phyloP scores from a whole-genome alignment of 2,113 vertebrate genomes.

The Zosterops borbonicus region DNA sequence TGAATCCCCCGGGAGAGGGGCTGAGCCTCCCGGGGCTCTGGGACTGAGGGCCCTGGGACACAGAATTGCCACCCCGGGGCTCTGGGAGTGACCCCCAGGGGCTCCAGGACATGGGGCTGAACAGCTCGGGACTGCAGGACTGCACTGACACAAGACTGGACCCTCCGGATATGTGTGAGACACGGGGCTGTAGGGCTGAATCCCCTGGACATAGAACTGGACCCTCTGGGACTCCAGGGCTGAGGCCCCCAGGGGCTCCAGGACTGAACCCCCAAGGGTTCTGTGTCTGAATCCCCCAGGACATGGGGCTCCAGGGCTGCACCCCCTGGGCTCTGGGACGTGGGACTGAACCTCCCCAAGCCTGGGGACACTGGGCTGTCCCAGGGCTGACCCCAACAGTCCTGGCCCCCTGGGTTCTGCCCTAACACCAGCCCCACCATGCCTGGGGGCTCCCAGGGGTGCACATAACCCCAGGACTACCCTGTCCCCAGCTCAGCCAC shows the following conservation, averaged over 20 bases:
- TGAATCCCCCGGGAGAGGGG: neutral
- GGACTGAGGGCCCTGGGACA: neutral
- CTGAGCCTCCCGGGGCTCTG: no score
- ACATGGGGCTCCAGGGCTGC: neutral
- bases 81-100: neutral
- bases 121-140: neutral
- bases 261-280: neutral
- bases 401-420: neutral
- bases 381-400: neutral
- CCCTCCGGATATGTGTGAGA: neutral
- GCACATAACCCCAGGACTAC: rapidly evolving
- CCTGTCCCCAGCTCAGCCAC: neutral
- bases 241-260: no score
- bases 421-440: rapidly evolving
- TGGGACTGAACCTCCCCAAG: neutral
- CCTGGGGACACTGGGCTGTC: neutral
- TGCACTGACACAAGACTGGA: neutral
- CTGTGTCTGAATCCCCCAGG: neutral
- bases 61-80: neutral
- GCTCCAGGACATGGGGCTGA: neutral
- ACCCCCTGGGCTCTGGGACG: neutral
- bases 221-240: neutral
- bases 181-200: neutral
- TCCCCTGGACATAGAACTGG: neutral
- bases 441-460: neutral